A percentile compares a stretch with the other conserved stretches of the same genome.
These are phyloP conservation scores for Aphidius ervi DNA, from an alignment of 1,140 invertebrate species.

Conservation along the genomic window DNA sequence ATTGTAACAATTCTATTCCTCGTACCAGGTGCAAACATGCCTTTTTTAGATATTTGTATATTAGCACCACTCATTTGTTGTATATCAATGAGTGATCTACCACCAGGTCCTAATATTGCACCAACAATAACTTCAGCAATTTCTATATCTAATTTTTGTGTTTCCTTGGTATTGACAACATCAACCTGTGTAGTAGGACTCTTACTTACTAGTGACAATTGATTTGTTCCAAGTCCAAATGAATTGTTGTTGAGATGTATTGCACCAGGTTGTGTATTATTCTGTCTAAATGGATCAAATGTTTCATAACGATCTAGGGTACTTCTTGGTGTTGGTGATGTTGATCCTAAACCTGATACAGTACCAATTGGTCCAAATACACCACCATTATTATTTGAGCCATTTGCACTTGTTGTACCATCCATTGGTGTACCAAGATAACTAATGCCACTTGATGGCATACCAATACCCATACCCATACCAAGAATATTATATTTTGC, in stretches of 20 bases:
- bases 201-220: conserved; percentile 79
- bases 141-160: conserved; percentile 83
- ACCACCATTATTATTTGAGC: conserved; percentile 56
- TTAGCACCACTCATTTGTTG: conserved; percentile 94
- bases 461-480: conserved; percentile 68
- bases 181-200: conserved; percentile 75
- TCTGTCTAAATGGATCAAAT: conserved; percentile 70
- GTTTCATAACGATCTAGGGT: conserved; percentile 67
- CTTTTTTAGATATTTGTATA: conserved; percentile 98
- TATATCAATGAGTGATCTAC: conserved; percentile 92
- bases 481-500: conserved; percentile 91
- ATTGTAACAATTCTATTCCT: conserved; percentile 96
- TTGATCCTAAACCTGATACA: conserved; percentile 54
- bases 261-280: conserved; percentile 60
- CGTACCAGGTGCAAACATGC: conserved; percentile 92
- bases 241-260: conserved; percentile 67
- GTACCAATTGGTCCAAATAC: conserved; percentile 76
- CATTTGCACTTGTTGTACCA: conserved; percentile 57
- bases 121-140: conserved; percentile 94
- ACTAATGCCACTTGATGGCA: conserved; percentile 56
- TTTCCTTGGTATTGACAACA: conserved; percentile 64
- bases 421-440: conserved; percentile 62
- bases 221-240: conserved; percentile 71
- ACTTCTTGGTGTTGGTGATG: conserved; percentile 59
- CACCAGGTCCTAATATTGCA: conserved; percentile 92